Conservation (phyloP, 2,797 vertebrate genomes). For the Pangasius krempfi region DNA sequence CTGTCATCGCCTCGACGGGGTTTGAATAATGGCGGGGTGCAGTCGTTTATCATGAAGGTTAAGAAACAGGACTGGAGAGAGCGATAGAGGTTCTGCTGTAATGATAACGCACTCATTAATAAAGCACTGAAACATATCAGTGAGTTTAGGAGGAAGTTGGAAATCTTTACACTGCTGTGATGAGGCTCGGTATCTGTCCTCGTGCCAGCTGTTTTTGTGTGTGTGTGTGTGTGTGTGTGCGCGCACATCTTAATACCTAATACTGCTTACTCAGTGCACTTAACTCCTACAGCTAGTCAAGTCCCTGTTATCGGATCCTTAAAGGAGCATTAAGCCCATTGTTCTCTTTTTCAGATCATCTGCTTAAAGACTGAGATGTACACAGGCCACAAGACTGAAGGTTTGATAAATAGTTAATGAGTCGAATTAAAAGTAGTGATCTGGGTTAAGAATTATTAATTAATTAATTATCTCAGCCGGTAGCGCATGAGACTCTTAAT, state of each 20-base stretch:
- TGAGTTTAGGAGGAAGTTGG: neutral
- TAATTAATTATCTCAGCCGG: too few species aligned
- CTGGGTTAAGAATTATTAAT: neutral
- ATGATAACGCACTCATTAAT: neutral
- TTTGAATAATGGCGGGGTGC: neutral
- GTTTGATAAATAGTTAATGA: neutral
- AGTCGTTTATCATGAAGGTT: neutral
- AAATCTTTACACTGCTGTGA: neutral
- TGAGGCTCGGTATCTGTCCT: neutral
- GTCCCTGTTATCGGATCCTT: constrained; percentile 4
- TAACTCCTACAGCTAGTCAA: neutral
- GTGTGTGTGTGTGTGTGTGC: constrained; percentile 9
- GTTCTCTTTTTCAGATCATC: neutral
- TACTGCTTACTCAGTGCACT: constrained; percentile 28
- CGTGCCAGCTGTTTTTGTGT: neutral
- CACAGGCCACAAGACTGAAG: neutral
- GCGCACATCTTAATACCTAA: neutral
- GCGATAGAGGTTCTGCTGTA: neutral
- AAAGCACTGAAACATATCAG: neutral
- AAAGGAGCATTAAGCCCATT: neutral
- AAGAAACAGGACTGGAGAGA: neutral
- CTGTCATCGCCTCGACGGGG: neutral
- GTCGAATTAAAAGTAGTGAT: neutral
- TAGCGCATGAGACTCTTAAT: too few species aligned
- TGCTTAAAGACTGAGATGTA: neutral